Evolutionary conservation across 2,888 invertebrate species (phyloP), one percentile per base, ranked within the genome.

Genomic region (Calephelis perditalis): DNA sequence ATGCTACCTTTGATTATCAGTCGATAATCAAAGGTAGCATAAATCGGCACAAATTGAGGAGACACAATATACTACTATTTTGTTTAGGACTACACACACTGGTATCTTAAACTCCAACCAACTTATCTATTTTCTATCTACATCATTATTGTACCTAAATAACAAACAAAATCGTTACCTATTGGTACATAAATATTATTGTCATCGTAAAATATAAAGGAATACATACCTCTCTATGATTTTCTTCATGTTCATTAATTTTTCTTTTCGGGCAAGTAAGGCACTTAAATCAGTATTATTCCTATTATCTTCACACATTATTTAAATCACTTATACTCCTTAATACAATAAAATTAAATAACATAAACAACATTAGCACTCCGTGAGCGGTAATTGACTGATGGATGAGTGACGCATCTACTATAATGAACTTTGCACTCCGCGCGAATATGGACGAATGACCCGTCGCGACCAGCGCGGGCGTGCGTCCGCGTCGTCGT

Each of bases 161-260:
- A 58, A 46, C n/a, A 49, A 49, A 58, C 58, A 58, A 58, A 46
- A 36, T 49, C 49, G 58, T 58, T 58, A 58, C 47, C 7, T 58
- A 47, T 10, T 58, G 58, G 58, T 49, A 49, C 45, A 58, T 46
- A 58, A 58, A 49, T 10, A 58, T 47, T 47, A 58, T 58, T 58
- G 58, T 58, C 47, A 49, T 58, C 40, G 61, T 61, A 61, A 56
- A 49, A 49, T 15, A 11, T 9, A 11, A 15, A 49, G 49, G 10
- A 49, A 49, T 58, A 61, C 61, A 61, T 61, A 61, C 52, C 61
- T 61, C 35, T 61, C 61, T 37, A 61, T 61, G 55, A 35, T 61
- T 61, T 35, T 61, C 61, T 61, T 61, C 57, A 58, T 61, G 58
- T 61, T 61, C 10, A 61, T 61, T 52, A 61, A 61, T 61, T 61